These are phyloP conservation scores for Drusus annulatus DNA, from an alignment of 1,140 invertebrate genomes.

Conservation along the genomic window DNA sequence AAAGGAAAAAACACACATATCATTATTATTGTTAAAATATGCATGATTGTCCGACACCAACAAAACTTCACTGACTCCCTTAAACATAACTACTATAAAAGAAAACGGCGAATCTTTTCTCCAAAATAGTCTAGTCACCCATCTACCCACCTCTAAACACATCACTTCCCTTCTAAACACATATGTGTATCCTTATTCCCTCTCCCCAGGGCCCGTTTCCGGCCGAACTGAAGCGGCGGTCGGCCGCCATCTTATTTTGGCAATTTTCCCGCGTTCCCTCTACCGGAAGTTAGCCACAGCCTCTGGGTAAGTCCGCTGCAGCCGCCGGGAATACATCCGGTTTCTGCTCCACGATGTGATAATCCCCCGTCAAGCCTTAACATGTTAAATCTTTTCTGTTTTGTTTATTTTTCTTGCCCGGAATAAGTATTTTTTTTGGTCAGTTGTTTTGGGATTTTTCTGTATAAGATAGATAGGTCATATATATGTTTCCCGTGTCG, in stretches of 20 bases:
- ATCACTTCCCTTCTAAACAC: conserved; percentile 32
- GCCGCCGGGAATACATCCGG: conserved; percentile 7
- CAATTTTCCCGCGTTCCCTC: conserved; percentile 14
- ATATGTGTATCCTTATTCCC: not conserved
- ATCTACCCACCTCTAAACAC: conserved; percentile 11
- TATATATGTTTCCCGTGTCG: too few relatives aligned
- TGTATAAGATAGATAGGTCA: not conserved
- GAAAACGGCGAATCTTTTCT: too few relatives aligned
- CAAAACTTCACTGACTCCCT: too few relatives aligned
- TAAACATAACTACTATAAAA: too few relatives aligned
- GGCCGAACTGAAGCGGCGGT: conserved; percentile 33
- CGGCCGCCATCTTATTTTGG: conserved; percentile 31
- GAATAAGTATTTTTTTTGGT: not conserved
- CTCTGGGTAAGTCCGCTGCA: not conserved
- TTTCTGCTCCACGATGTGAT: conserved; percentile 12
- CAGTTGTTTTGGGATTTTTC: not conserved
- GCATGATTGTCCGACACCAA: too few relatives aligned
- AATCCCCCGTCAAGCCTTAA: conserved; percentile 21
- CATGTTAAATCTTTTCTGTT: too few relatives aligned
- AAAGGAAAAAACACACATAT: too few relatives aligned
- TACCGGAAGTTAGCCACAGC: too few relatives aligned
- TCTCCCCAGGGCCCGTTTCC: conserved; percentile 21
- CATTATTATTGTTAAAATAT: too few relatives aligned
- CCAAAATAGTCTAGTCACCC: too few relatives aligned
- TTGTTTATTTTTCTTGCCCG: too few relatives aligned